Evolutionary conservation across 2,113 vertebrate species (phyloP).

Genomic region (Anarhynchus alexandrinus): DNA sequence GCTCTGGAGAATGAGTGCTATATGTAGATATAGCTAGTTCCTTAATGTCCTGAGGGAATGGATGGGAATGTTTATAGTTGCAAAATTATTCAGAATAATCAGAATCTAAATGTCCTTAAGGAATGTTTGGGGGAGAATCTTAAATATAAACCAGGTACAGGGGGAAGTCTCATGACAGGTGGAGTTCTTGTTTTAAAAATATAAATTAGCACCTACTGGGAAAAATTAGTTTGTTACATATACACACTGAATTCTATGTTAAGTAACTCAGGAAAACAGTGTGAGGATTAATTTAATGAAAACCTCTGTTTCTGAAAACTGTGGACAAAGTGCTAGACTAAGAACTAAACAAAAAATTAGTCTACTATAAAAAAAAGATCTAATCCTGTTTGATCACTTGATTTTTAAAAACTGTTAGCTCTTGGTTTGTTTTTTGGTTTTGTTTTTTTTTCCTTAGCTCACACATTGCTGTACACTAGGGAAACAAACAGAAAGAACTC

Average conservation of each 20-base stretch:
- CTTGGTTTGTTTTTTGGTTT: too few species aligned
- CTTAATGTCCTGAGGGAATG: not conserved
- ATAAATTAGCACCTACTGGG: not conserved
- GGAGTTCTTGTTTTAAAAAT: not conserved
- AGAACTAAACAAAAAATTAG: not conserved
- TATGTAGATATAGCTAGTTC: not conserved
- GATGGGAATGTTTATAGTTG: not conserved
- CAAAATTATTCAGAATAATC: not conserved
- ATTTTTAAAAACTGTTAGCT: not conserved
- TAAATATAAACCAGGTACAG: not conserved
- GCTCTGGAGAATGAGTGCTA: not conserved
- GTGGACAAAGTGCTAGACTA: not conserved
- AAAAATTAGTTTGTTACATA: not conserved
- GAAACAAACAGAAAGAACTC: not conserved
- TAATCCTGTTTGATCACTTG: not conserved
- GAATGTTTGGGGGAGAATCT: not conserved
- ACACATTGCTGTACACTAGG: not conserved
- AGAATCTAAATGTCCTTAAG: not conserved
- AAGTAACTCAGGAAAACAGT: not conserved
- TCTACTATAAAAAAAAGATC: not conserved
- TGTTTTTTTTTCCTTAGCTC: not conserved
- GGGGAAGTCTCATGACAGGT: not conserved
- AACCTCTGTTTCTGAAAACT: not conserved
- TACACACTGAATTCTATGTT: not conserved
- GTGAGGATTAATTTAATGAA: not conserved